Evolutionary conservation across 2,888 invertebrate species (phyloP).

Genomic region (Flexamia atlantica): DNA sequence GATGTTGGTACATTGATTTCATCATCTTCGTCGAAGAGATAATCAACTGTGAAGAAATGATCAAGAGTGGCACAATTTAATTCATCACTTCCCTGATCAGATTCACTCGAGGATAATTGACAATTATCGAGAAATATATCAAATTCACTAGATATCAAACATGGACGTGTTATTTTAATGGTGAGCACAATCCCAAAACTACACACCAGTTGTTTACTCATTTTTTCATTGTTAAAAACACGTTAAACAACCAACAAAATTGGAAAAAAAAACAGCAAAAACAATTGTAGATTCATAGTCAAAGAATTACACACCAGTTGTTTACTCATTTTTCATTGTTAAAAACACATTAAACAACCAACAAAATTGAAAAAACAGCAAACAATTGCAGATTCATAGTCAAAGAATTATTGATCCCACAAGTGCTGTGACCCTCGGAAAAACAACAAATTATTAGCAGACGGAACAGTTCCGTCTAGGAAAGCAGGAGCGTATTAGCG

Average conservation of each 20-base stretch:
- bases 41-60: background rate
- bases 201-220: background rate
- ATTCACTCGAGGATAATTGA: constrained; percentile 7
- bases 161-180: background rate
- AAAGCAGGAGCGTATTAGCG: no score
- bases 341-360: no score
- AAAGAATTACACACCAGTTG: no score
- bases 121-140: background rate
- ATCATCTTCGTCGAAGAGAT: background rate
- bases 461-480: background rate
- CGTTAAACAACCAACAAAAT: background rate
- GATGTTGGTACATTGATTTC: no score
- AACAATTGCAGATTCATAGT: no score
- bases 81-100: constrained; percentile 1
- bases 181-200: background rate
- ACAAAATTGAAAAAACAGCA: no score
- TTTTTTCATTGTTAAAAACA: background rate
- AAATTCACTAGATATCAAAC: background rate
- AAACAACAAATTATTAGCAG: background rate
- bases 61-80: background rate
- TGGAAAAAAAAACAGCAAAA: background rate
- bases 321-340: no score
- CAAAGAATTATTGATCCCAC: background rate
- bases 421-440: constrained; percentile 13
- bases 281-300: background rate